A percentile compares a stretch with the other conserved stretches of the same genome.
These are phyloP conservation scores for Zygothrica quintamaculata DNA, from an alignment of 2,888 invertebrate species.

Conservation along the genomic window DNA sequence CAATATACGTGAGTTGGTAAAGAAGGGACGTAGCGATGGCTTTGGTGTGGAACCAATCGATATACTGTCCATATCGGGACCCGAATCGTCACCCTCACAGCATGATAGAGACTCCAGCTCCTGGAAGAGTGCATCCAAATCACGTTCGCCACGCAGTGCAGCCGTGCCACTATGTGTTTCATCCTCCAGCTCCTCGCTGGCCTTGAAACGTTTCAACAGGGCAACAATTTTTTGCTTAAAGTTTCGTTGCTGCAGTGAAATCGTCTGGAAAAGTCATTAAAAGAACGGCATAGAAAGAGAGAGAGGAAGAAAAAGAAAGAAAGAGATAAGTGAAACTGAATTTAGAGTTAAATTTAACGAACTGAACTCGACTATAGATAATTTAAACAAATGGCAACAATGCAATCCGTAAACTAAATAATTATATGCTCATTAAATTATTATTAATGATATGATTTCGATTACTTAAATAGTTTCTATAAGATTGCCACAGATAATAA, in stretches of 20 bases:
- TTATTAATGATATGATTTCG: too few species aligned
- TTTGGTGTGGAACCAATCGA: conserved; percentile 98
- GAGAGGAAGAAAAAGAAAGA: background rate
- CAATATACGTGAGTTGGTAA: conserved; percentile 94
- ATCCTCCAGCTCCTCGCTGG: conserved; percentile 94
- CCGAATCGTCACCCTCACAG: conserved; percentile 93
- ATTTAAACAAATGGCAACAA: too few species aligned
- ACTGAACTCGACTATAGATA: too few species aligned
- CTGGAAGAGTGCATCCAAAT: conserved; percentile 97
- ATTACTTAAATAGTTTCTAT: too few species aligned
- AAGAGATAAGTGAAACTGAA: background rate
- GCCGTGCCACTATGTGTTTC: conserved; percentile 87
- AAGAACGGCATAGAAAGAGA: conserved; percentile 3
- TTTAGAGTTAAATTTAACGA: background rate
- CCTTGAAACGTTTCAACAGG: conserved; percentile 95
- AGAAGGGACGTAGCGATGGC: conserved; percentile 97
- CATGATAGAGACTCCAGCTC: conserved; percentile 97
- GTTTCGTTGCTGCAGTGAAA: conserved; percentile 91
- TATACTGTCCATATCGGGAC: conserved; percentile 97
- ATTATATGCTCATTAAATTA: too few species aligned
- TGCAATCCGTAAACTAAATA: too few species aligned
- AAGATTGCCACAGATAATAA: too few species aligned
- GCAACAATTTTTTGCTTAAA: conserved; percentile 98
- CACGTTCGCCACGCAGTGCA: conserved; percentile 90
- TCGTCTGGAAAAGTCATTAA: conserved; percentile 73